Evolutionary conservation across 2,797 vertebrate species (phyloP).

Genomic region (Caiman crocodilus): DNA sequence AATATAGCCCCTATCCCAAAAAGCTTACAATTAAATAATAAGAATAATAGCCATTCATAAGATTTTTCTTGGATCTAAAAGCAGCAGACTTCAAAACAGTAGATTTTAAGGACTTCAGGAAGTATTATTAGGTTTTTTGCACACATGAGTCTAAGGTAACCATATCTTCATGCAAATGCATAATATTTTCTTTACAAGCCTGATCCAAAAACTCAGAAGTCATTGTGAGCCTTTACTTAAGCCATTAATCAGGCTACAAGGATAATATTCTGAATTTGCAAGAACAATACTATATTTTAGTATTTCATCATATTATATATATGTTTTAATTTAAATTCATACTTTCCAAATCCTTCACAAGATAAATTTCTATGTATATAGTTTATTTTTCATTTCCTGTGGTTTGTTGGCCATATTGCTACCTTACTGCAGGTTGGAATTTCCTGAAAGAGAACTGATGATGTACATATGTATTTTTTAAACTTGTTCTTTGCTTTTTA

Average conservation of each 20-base stretch:
- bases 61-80: not conserved
- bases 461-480: rapidly evolving
- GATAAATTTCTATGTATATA: rapidly evolving
- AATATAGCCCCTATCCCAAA: not conserved
- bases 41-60: not conserved
- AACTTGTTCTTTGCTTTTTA: not conserved
- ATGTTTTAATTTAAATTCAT: not conserved
- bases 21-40: not conserved
- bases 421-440: not conserved
- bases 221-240: not conserved
- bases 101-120: not conserved
- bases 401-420: not conserved
- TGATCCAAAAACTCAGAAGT: not conserved
- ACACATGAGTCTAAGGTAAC: not conserved
- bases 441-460: rapidly evolving
- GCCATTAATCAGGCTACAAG: not conserved
- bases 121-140: not conserved
- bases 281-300: not conserved
- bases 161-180: not conserved
- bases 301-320: not conserved
- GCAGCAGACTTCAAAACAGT: not conserved
- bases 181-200: not conserved
- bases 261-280: not conserved
- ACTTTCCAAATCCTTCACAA: not conserved
- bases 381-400: not conserved